phyloP scores from a whole-genome alignment of 2,888 invertebrate genomes.

The Pristionchus maxplancki region DNA sequence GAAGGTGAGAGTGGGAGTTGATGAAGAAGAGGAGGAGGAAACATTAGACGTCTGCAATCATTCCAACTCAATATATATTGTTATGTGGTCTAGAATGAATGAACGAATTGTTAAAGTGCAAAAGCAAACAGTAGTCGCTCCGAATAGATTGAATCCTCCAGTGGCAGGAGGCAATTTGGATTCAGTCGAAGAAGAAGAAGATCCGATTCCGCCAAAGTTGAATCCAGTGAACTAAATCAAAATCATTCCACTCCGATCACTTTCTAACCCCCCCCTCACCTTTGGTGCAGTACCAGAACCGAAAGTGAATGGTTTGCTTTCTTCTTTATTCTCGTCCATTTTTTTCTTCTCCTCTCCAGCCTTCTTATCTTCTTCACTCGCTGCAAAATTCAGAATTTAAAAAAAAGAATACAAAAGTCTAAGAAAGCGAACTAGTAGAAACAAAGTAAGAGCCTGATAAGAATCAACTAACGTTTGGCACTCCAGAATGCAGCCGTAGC shows the following conservation, averaged over 20 bases:
- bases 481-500: constrained; percentile 49
- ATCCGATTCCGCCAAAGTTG: constrained; percentile 7
- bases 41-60: background rate
- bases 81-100: too few relatives aligned
- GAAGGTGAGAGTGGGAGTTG: constrained; percentile 18
- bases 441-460: too few relatives aligned
- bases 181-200: background rate
- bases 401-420: background rate
- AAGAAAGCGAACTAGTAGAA: background rate
- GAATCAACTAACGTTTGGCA: constrained; percentile 35
- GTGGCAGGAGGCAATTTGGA: background rate
- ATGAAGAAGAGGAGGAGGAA: background rate
- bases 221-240: constrained; percentile 46
- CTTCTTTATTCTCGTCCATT: constrained; percentile 30
- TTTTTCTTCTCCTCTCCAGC: constrained; percentile 40
- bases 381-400: background rate
- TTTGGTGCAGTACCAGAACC: constrained; percentile 27
- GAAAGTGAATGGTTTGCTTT: constrained; percentile 15
- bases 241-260: background rate
- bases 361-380: background rate
- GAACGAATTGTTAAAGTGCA: too few relatives aligned
- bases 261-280: background rate
- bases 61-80: background rate
- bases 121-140: background rate
- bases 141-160: constrained; percentile 46